These are phyloP conservation scores for Nannoperca obscura DNA, from an alignment of 2,797 vertebrate species.

Conservation along the genomic window DNA sequence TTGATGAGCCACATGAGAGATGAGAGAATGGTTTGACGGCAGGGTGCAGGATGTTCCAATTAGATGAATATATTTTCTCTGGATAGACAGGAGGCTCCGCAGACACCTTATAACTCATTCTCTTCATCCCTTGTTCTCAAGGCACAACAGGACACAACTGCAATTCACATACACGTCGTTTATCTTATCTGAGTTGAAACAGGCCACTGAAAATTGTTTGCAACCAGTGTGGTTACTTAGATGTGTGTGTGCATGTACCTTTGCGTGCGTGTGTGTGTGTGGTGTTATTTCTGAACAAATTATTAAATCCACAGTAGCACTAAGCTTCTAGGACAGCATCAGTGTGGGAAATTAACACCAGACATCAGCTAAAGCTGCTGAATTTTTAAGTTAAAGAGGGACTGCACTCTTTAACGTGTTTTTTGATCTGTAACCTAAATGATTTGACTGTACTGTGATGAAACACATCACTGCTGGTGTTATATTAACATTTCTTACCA, in stretches of 20 bases:
- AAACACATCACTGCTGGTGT: no score
- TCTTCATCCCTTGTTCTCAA: constrained; percentile 35
- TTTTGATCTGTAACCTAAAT: no score
- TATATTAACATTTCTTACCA: no score
- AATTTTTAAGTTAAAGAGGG: background rate
- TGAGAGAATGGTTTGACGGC: constrained; percentile 66
- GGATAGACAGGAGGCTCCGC: constrained; percentile 52
- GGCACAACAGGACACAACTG: constrained; percentile 54
- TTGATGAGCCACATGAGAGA: constrained; percentile 49
- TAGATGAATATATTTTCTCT: constrained; percentile 69
- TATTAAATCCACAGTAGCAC: constrained; percentile 33
- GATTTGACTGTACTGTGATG: no score
- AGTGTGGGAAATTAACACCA: constrained; percentile 41
- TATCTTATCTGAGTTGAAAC: constrained; percentile 48
- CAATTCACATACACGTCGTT: constrained; percentile 48
- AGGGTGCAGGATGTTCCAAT: constrained; percentile 57
- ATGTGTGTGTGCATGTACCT: constrained; percentile 23
- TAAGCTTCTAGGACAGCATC: constrained; percentile 35
- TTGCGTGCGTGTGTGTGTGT: constrained; percentile 11
- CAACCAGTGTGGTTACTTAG: constrained; percentile 5
- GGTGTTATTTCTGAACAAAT: constrained; percentile 39
- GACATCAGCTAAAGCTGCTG: constrained; percentile 21
- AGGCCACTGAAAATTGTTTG: constrained; percentile 18
- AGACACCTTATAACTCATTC: constrained; percentile 64
- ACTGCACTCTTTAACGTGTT: no score